phyloP scores from a whole-genome alignment of 2,888 invertebrate genomes.

The Lymantria monacha region DNA sequence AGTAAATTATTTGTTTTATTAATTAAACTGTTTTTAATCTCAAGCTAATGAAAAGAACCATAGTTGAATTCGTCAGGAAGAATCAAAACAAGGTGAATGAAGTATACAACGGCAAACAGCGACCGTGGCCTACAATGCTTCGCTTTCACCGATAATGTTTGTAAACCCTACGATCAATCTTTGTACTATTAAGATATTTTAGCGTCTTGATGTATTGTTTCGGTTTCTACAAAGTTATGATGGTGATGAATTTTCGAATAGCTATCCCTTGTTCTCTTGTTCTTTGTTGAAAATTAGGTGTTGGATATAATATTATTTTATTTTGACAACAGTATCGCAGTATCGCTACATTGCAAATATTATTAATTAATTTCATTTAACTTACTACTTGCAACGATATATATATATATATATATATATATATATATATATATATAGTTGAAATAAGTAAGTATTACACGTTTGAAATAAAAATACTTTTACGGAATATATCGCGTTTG shows the following conservation, averaged over 20 bases:
- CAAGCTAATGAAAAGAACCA: no score
- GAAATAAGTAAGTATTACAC: no score
- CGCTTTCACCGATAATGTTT: slow-evolving; percentile 59
- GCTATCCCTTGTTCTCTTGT: slow-evolving; percentile 55
- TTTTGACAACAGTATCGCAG: no score
- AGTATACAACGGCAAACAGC: slow-evolving; percentile 25
- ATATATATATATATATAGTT: no score
- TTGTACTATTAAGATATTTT: slow-evolving; percentile 78
- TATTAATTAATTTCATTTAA: no score
- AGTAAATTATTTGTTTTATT: no score
- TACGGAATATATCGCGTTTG: no score
- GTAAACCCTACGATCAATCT: slow-evolving; percentile 75
- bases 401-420: no score
- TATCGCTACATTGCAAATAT: no score
- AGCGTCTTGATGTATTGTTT: slow-evolving; percentile 81
- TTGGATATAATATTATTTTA: slow-evolving; percentile 40
- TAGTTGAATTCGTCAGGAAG: slow-evolving; percentile 32
- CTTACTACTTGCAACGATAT: no score
- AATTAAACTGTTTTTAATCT: no score
- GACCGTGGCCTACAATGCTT: slow-evolving; percentile 49
- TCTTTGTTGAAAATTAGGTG: slow-evolving; percentile 71
- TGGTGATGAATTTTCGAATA: slow-evolving; percentile 79
- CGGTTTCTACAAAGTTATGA: slow-evolving; percentile 81
- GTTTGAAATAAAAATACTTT: no score
- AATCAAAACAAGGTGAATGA: background rate